phyloP scores from a whole-genome alignment of 92 coral and sea anemone genomes.

The Palythoa caribaeorum region DNA sequence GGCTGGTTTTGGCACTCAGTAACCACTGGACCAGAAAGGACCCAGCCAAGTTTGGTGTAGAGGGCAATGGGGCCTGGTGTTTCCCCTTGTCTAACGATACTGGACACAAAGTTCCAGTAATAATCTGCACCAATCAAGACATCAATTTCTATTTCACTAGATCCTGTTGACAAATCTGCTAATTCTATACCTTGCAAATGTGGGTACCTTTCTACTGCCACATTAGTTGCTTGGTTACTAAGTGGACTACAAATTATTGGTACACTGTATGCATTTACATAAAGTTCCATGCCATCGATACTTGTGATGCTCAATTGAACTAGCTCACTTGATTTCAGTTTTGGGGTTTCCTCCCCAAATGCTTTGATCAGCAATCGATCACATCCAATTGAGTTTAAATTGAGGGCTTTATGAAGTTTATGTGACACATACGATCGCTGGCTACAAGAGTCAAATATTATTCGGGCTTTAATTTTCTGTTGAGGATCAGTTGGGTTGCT shows the following conservation, averaged over 20 bases:
- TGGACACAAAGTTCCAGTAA: too few relatives aligned
- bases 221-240: too few relatives aligned
- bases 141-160: too few relatives aligned
- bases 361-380: constrained; percentile 12
- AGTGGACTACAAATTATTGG: too few relatives aligned
- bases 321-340: constrained; percentile 11
- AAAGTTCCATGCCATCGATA: neutral
- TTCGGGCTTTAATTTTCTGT: constrained; percentile 17
- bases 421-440: constrained; percentile 25
- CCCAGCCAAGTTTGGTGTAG: neutral
- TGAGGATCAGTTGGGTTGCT: constrained; percentile 4
- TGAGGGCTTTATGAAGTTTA: neutral
- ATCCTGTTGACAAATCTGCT: too few relatives aligned
- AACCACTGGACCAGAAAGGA: constrained; percentile 39
- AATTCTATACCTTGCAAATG: too few relatives aligned
- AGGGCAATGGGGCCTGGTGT: too few relatives aligned
- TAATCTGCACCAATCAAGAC: too few relatives aligned
- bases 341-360: neutral
- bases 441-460: constrained; percentile 42
- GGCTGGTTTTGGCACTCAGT: neutral
- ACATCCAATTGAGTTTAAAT: constrained; percentile 5
- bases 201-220: too few relatives aligned
- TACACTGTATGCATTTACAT: constrained; percentile 11
- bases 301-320: constrained; percentile 31
- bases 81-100: too few relatives aligned